Evolutionary conservation across 2,113 vertebrate species (phyloP).

Genomic region (Phaethon lepturus): DNA sequence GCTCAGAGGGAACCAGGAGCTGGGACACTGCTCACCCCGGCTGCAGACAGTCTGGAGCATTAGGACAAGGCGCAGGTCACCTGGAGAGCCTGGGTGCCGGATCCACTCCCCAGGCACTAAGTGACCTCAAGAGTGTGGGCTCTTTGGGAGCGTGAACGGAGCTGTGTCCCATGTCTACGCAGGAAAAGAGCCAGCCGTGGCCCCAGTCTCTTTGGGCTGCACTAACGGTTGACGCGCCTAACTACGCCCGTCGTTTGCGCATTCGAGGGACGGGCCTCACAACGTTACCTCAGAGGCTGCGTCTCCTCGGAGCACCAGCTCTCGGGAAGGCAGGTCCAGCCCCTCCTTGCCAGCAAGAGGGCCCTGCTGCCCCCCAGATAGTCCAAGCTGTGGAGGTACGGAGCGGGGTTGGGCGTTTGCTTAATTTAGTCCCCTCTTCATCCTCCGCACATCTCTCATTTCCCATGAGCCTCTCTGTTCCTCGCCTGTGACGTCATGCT

Average conservation of each 20-base stretch:
- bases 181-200: neutral
- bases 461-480: accelerated
- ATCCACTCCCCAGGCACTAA: neutral
- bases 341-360: neutral
- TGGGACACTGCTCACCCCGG: neutral
- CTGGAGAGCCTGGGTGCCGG: neutral
- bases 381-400: neutral
- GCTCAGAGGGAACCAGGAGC: neutral
- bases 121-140: neutral
- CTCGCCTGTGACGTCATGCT: accelerated
- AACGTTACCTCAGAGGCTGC: neutral
- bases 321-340: neutral
- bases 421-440: neutral
- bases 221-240: neutral
- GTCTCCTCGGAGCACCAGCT: neutral
- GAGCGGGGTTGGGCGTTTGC: accelerated
- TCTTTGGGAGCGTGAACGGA: neutral
- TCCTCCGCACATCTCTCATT: neutral
- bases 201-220: accelerated
- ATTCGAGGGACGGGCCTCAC: accelerated
- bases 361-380: accelerated
- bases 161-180: accelerated
- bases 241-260: accelerated
- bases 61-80: neutral
- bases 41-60: neutral